A percentile compares a stretch with the other conserved stretches of the same genome.
phyloP scores from a whole-genome alignment of 2,888 invertebrate genomes.

The Ommatoiulus sabulosus region DNA sequence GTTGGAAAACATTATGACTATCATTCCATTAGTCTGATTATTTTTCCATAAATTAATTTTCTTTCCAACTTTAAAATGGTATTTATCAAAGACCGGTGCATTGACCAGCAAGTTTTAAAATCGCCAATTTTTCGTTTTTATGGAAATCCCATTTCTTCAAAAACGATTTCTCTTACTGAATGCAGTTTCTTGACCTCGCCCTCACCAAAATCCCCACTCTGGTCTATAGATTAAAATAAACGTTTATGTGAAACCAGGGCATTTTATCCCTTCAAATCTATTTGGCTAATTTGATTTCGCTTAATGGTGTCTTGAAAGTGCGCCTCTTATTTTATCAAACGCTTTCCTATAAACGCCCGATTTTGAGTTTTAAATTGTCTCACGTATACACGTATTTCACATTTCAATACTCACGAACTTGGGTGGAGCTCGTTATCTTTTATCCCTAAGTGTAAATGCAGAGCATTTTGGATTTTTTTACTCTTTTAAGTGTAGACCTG shows the following conservation, averaged over 20 bases:
- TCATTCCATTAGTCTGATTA: no score
- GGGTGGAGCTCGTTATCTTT: constrained; percentile 21
- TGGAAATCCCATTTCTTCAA: not conserved
- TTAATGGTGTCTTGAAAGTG: not conserved
- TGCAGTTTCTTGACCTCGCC: not conserved
- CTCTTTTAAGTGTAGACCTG: not conserved
- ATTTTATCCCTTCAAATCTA: not conserved
- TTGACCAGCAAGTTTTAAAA: not conserved
- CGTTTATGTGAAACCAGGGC: not conserved
- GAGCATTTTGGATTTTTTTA: not conserved
- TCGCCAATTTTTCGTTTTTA: not conserved
- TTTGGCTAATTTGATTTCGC: not conserved
- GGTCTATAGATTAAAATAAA: not conserved
- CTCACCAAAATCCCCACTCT: not conserved
- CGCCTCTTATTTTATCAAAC: not conserved
- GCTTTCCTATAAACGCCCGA: not conserved
- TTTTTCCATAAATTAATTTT: no score
- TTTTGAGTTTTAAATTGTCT: not conserved
- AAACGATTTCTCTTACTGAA: not conserved
- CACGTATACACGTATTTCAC: not conserved
- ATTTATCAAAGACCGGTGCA: not conserved
- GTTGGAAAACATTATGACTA: no score
- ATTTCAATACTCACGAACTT: constrained; percentile 22
- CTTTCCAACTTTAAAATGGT: not conserved
- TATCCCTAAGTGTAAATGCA: not conserved